Evolutionary conservation across 92 coral and sea anemone species (phyloP).

Genomic region (Anthopleura xanthogrammica): DNA sequence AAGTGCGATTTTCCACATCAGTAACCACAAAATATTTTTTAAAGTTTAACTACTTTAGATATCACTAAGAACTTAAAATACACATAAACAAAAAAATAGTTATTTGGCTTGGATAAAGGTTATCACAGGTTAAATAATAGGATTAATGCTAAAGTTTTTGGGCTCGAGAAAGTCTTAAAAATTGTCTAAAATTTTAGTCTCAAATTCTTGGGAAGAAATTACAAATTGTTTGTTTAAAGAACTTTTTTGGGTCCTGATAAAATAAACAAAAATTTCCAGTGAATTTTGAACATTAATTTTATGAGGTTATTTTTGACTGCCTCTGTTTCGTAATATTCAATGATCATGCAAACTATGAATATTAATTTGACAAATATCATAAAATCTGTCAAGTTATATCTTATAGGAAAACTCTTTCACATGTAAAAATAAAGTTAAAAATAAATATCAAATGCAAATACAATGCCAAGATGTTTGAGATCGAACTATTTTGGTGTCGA

Average conservation of each 20-base stretch:
- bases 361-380: slow-evolving; percentile 3
- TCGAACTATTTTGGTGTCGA: background rate
- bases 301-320: background rate
- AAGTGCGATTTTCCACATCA: too few relatives aligned
- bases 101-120: too few relatives aligned
- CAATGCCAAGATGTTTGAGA: background rate
- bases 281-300: background rate
- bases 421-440: background rate
- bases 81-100: too few relatives aligned
- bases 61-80: too few relatives aligned
- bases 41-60: too few relatives aligned
- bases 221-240: background rate
- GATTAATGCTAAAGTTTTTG: too few relatives aligned
- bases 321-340: background rate
- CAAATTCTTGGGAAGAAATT: too few relatives aligned
- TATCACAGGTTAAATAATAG: too few relatives aligned
- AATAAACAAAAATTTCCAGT: background rate
- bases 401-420: background rate
- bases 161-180: too few relatives aligned
- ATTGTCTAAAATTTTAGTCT: too few relatives aligned
- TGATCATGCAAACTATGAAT: background rate
- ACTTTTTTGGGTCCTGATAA: background rate
- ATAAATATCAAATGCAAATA: background rate
- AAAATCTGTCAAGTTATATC: background rate
- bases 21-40: too few relatives aligned